These are phyloP conservation scores for Lepilemur ruficaudatus DNA, from an alignment of 2,797 vertebrate species.

Conservation along the genomic window DNA sequence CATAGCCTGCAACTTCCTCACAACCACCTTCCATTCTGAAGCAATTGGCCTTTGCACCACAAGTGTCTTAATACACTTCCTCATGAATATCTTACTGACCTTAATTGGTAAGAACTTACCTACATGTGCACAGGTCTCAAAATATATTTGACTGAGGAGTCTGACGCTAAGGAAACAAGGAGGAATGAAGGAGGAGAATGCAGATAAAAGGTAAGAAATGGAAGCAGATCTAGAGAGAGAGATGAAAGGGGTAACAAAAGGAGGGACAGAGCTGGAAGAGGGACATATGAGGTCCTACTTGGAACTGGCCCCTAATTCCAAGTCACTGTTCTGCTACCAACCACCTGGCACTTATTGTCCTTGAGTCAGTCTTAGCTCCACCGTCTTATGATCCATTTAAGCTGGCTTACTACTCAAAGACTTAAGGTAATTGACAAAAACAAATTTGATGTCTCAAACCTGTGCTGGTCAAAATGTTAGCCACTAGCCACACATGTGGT, in stretches of 20 bases:
- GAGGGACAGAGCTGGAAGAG: neutral
- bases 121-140: neutral
- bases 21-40: conserved; percentile 22
- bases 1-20: conserved; percentile 21
- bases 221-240: neutral
- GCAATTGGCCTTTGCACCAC: neutral
- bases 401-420: neutral
- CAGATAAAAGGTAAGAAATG: neutral
- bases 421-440: neutral
- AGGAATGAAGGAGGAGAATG: neutral
- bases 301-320: neutral
- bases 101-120: neutral
- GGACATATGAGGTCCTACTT: neutral
- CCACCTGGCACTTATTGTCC: neutral
- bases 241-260: neutral
- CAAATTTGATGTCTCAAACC: neutral
- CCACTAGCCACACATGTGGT: neutral
- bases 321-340: neutral
- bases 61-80: neutral
- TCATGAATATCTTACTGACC: neutral
- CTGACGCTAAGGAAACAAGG: neutral
- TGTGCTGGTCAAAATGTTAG: neutral
- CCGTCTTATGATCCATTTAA: neutral
- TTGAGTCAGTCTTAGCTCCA: neutral
- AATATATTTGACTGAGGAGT: neutral